These are phyloP conservation scores for Hemiprocne comata DNA, from an alignment of 2,113 vertebrate genomes.

Conservation along the genomic window DNA sequence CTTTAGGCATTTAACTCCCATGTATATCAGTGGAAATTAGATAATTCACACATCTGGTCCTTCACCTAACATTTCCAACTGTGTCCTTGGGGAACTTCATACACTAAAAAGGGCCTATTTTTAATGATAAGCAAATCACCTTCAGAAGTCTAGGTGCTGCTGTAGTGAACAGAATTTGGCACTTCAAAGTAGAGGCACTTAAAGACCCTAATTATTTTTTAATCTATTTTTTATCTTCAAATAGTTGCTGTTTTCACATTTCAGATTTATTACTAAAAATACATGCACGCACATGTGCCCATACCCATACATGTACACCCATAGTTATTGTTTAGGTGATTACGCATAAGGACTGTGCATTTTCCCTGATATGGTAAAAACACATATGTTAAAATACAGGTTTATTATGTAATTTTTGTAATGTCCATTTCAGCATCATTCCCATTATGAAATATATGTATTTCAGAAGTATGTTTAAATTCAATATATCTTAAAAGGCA, in stretches of 20 bases:
- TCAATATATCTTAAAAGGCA: not conserved
- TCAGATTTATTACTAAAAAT: not conserved
- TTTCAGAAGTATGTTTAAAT: not conserved
- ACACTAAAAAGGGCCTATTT: not conserved
- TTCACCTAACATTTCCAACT: not conserved
- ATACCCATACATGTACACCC: not conserved
- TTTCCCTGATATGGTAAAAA: not conserved
- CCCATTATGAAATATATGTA: not conserved
- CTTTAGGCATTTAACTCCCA: not conserved
- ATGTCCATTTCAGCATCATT: not conserved
- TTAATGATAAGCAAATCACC: not conserved
- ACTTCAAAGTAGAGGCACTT: not conserved
- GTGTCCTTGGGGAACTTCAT: not conserved
- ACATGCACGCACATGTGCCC: no score
- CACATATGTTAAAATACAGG: not conserved
- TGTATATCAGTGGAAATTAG: slow-evolving; percentile 37
- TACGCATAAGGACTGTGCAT: not conserved
- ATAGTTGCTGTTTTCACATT: not conserved
- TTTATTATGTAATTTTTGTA: not conserved
- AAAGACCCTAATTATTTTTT: not conserved
- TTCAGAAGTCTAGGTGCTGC: not conserved
- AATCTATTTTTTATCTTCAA: not conserved
- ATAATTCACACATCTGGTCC: slow-evolving; percentile 41
- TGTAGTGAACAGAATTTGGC: not conserved
- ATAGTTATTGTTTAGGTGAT: not conserved